phyloP scores from a whole-genome alignment of 2,888 invertebrate species.

The Coenonympha arcania region DNA sequence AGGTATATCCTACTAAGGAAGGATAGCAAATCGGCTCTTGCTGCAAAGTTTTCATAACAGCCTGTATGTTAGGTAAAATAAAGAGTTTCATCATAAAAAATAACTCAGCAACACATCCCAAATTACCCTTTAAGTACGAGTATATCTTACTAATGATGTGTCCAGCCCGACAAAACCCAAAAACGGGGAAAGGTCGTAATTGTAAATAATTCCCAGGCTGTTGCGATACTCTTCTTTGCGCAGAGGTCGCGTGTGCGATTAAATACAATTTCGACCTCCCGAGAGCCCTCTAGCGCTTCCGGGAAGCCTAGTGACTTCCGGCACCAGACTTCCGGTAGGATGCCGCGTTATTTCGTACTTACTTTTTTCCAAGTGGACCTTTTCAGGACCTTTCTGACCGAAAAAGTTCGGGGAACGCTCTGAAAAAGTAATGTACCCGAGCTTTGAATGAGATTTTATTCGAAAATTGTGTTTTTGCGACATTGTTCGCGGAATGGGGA shows the following conservation, averaged over 20 bases:
- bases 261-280: conserved; percentile 64
- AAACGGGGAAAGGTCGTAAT: conserved; percentile 38
- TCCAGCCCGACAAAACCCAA: conserved; percentile 17
- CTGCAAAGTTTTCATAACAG: too few relatives aligned
- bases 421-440: conserved; percentile 37
- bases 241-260: conserved; percentile 49
- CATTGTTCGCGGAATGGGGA: conserved; percentile 14
- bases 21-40: too few relatives aligned
- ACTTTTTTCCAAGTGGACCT: conserved; percentile 50
- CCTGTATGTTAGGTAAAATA: too few relatives aligned
- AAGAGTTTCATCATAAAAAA: too few relatives aligned
- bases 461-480: conserved; percentile 24
- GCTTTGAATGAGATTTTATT: conserved; percentile 27
- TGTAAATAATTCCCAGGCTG: conserved; percentile 41
- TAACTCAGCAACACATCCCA: not conserved
- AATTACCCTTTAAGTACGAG: conserved; percentile 22
- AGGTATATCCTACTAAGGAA: too few relatives aligned
- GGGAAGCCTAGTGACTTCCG: conserved; percentile 69
- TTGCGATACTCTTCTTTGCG: conserved; percentile 31
- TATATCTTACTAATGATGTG: conserved; percentile 21
- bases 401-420: conserved; percentile 44
- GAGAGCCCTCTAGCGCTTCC: conserved; percentile 65
- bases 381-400: conserved; percentile 52
- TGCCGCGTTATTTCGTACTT: conserved; percentile 59
- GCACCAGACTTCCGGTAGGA: conserved; percentile 61